These are phyloP conservation scores for Phainopepla nitens DNA, from an alignment of 2,113 vertebrate genomes.

Conservation along the genomic window DNA sequence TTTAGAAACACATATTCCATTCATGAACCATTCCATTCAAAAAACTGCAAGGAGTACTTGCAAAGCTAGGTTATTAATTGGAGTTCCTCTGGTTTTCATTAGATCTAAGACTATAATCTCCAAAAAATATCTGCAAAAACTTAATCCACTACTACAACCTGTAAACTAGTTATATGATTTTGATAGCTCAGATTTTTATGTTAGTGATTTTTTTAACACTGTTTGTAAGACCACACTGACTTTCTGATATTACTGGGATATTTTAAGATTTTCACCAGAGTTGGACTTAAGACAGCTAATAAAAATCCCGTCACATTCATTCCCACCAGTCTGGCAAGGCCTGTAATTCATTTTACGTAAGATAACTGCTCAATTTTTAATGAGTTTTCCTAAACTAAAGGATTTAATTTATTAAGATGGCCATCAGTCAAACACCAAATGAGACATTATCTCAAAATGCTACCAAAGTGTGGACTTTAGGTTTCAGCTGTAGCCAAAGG, in stretches of 20 bases:
- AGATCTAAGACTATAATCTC: neutral
- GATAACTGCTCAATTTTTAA: neutral
- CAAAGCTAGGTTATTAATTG: neutral
- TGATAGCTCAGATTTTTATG: neutral
- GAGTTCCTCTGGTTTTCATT: neutral
- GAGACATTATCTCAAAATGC: neutral
- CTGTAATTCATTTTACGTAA: neutral
- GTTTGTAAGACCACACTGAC: neutral
- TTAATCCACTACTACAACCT: neutral
- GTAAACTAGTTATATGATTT: neutral
- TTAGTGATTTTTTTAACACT: neutral
- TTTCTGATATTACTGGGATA: neutral
- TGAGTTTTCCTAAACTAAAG: neutral
- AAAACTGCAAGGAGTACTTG: neutral
- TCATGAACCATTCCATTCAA: neutral
- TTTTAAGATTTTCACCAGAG: neutral
- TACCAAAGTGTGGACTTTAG: neutral
- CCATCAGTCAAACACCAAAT: neutral
- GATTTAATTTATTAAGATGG: neutral
- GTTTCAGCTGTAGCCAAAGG: neutral
- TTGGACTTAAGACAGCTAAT: neutral
- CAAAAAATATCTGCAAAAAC: neutral
- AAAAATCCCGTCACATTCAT: neutral
- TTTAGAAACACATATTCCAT: neutral
- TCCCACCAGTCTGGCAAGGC: neutral